Evolutionary conservation across 2,113 vertebrate species (phyloP).

Genomic region (Oncorhynchus gorbuscha): DNA sequence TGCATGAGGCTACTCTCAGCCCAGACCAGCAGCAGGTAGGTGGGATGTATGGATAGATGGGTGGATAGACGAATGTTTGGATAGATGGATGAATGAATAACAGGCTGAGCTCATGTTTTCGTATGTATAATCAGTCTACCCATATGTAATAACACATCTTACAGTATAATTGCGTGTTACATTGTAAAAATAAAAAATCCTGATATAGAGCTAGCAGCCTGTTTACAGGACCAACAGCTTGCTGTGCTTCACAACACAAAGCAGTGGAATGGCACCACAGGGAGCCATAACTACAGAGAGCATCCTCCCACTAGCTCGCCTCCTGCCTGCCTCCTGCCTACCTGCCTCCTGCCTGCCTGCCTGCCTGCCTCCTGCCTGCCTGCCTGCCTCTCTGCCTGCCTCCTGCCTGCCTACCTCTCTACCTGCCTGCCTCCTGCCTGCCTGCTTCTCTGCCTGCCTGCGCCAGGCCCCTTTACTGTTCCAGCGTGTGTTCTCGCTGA

Average conservation of each 20-base stretch:
- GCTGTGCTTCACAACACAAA: constrained; percentile 17
- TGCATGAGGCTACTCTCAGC: not conserved
- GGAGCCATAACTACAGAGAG: constrained; percentile 61
- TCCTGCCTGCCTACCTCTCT: not conserved
- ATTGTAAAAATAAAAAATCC: too few relatives aligned
- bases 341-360: not conserved
- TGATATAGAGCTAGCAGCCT: constrained; percentile 4
- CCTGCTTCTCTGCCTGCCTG: not conserved
- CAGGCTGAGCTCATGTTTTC: too few relatives aligned
- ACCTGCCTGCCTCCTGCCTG: constrained; percentile 4
- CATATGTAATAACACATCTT: not conserved
- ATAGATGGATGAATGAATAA: too few relatives aligned
- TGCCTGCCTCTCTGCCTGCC: not conserved
- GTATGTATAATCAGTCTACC: not conserved
- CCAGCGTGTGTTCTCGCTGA: constrained; percentile 57
- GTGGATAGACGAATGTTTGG: not conserved
- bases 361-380: not conserved
- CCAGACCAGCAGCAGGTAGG: constrained; percentile 50
- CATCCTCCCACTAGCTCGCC: constrained; percentile 22
- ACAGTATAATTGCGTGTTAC: too few relatives aligned
- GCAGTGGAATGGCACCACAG: constrained; percentile 47
- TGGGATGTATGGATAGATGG: constrained; percentile 25
- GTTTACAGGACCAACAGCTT: constrained; percentile 59
- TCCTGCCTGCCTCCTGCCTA: too few relatives aligned
- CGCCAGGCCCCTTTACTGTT: constrained; percentile 61